Percentiles rank a stretch among this genome's conserved stretches.
Conservation (phyloP, 2,888 invertebrate genomes). For the Scaptomyza tumidula region DNA sequence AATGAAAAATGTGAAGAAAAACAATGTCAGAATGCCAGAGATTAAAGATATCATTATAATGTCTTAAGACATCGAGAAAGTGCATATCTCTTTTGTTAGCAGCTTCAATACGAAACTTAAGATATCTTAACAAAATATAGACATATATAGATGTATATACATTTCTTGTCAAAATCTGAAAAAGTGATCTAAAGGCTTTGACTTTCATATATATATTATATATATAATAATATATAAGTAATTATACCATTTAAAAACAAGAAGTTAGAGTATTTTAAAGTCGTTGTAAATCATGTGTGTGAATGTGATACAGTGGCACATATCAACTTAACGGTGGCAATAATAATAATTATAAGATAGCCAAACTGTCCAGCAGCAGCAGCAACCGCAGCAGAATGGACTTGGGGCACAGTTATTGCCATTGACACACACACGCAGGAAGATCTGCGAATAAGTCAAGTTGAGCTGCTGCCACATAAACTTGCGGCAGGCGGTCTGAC, state of each 20-base stretch:
- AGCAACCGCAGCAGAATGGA: not conserved
- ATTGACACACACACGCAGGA: constrained; percentile 61
- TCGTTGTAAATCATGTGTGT: not conserved
- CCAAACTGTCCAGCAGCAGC: constrained; percentile 6
- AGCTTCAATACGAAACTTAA: no score
- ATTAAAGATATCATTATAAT: not conserved
- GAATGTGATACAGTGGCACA: not conserved
- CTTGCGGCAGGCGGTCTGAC: constrained; percentile 24
- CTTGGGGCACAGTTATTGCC: constrained; percentile 9
- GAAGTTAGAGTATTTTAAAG: not conserved
- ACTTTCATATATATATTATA: no score
- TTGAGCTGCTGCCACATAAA: constrained; percentile 56
- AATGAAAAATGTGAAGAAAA: not conserved
- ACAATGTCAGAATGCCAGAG: not conserved
- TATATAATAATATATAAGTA: no score
- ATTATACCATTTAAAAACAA: no score
- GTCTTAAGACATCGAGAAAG: not conserved
- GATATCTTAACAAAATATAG: no score
- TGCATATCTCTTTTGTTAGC: no score
- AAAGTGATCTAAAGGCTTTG: not conserved
- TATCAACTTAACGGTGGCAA: constrained; percentile 14
- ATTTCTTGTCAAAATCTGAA: no score
- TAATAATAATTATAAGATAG: constrained; percentile 35
- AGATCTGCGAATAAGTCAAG: constrained; percentile 52
- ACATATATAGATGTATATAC: no score